Evolutionary conservation across 2,113 vertebrate species (phyloP).

Genomic region (Corythoichthys haematopterus): DNA sequence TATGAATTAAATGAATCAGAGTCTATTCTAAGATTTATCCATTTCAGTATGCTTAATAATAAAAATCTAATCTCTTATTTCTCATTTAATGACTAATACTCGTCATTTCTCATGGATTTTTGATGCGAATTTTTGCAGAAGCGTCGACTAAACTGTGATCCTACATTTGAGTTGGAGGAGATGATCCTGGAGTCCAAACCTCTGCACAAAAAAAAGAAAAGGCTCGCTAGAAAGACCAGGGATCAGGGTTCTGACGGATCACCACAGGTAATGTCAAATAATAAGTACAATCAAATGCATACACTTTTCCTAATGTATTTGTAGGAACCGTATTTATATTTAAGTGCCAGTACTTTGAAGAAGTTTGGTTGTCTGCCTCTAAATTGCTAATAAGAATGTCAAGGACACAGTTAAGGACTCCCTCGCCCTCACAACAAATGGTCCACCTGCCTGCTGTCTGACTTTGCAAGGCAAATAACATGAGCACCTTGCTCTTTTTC

Average conservation of each 20-base stretch:
- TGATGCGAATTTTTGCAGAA: slow-evolving; percentile 68
- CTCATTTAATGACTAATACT: neutral
- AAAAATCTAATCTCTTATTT: neutral
- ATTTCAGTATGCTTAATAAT: too few species aligned
- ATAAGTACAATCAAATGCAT: neutral
- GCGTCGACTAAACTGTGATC: slow-evolving; percentile 91
- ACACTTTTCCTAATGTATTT: slow-evolving; percentile 2
- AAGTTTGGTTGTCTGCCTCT: slow-evolving; percentile 31
- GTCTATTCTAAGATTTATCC: too few species aligned
- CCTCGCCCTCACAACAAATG: slow-evolving; percentile 34
- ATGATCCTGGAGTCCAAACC: slow-evolving; percentile 98
- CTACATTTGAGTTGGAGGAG: slow-evolving; percentile 95
- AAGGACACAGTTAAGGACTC: slow-evolving; percentile 29
- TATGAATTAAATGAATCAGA: too few species aligned
- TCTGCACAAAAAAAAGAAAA: slow-evolving; percentile 97
- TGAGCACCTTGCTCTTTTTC: slow-evolving; percentile 18
- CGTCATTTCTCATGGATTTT: neutral
- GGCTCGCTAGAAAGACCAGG: slow-evolving; percentile 85
- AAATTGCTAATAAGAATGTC: slow-evolving; percentile 13
- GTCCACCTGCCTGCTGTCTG: neutral
- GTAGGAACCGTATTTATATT: neutral
- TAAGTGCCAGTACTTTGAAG: neutral
- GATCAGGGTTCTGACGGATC: slow-evolving; percentile 76
- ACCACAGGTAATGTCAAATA: slow-evolving; percentile 73
- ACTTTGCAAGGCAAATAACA: slow-evolving; percentile 12